Evolutionary conservation across 2,797 vertebrate species (phyloP).

Genomic region (Perdix hodgsoniae): DNA sequence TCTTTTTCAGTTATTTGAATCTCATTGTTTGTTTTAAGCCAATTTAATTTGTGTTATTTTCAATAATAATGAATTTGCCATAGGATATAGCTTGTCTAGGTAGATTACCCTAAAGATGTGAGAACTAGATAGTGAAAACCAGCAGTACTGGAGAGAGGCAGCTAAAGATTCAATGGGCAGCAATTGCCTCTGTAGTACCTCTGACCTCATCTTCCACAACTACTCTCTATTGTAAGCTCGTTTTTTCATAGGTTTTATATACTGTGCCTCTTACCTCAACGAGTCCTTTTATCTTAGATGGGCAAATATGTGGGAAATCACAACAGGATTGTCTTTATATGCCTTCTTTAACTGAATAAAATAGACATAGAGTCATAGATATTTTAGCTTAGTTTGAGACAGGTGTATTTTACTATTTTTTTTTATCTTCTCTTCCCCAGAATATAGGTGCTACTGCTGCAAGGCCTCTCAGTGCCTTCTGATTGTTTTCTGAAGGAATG

Average conservation of each 20-base stretch:
- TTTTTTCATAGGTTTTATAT: not conserved
- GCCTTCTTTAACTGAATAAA: not conserved
- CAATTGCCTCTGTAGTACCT: not conserved
- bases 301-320: not conserved
- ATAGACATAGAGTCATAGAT: not conserved
- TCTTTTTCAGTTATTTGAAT: not conserved
- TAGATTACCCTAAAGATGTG: not conserved
- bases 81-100: not conserved
- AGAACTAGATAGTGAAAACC: not conserved
- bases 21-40: not conserved
- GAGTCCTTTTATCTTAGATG: not conserved
- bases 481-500: conserved; percentile 22
- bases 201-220: not conserved
- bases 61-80: not conserved
- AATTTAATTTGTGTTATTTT: conserved; percentile 8
- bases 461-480: not conserved
- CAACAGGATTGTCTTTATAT: not conserved
- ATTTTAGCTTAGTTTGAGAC: conserved; percentile 18
- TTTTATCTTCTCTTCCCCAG: not conserved
- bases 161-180: not conserved
- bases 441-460: not conserved
- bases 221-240: not conserved
- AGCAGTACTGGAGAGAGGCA: not conserved
- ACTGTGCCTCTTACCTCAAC: not conserved
- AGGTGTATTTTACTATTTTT: not conserved